Evolutionary conservation across 2,113 vertebrate genomes (phyloP).

Genomic region (Hiodon alosoides): DNA sequence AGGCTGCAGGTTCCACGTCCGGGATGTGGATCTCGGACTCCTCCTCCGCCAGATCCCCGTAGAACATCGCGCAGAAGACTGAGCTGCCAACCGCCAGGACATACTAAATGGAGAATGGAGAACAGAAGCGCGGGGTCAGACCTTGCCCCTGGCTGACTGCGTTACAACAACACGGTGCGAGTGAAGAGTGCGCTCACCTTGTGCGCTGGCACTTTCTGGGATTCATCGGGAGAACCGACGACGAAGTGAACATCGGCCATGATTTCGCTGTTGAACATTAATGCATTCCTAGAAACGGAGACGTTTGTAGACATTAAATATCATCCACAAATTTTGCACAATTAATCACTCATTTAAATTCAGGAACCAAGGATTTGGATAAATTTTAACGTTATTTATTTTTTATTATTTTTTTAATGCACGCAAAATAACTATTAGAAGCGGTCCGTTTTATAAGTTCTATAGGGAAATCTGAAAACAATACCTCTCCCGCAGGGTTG

Average conservation of each 20-base stretch:
- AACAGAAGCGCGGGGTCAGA: neutral
- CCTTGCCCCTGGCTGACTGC: neutral
- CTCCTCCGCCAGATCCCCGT: conserved; percentile 90
- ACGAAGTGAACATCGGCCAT: conserved; percentile 97
- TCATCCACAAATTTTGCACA: neutral
- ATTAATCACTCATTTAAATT: neutral
- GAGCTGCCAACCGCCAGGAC: conserved; percentile 96
- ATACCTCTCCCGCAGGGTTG: conserved; percentile 89
- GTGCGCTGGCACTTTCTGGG: conserved; percentile 85
- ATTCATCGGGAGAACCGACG: conserved; percentile 76
- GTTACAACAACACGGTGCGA: no score
- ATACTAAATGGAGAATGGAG: conserved; percentile 64
- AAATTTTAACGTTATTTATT: no score
- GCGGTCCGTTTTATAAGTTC: no score
- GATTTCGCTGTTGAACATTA: conserved; percentile 98
- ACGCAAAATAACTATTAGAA: no score
- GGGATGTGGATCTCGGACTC: conserved; percentile 93
- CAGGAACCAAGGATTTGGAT: no score
- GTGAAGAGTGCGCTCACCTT: conserved; percentile 70
- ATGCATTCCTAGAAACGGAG: conserved; percentile 75
- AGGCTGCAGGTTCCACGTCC: conserved; percentile 95
- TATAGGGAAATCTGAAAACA: neutral
- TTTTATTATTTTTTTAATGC: no score
- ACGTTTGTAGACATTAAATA: conserved; percentile 1
- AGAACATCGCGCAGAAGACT: conserved; percentile 99